Percentiles rank a stretch among this genome's conserved stretches.
phyloP scores from a whole-genome alignment of 1,140 invertebrate genomes.

The Adoxophyes honmai region DNA sequence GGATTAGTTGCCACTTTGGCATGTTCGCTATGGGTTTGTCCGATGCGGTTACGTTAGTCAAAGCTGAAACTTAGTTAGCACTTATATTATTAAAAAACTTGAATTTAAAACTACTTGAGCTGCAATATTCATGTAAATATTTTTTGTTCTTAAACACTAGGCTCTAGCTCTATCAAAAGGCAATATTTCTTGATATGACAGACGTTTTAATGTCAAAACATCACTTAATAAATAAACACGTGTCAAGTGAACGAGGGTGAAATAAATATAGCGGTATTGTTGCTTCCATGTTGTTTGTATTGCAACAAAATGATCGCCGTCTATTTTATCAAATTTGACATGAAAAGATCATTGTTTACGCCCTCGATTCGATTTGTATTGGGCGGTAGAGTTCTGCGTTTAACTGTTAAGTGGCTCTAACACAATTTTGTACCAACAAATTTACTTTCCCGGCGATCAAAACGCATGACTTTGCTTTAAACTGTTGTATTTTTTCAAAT shows the following conservation, averaged over 20 bases:
- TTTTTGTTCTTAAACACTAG: too few relatives aligned
- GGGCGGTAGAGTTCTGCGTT: neutral
- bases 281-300: slow-evolving; percentile 15
- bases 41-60: too few relatives aligned
- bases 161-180: too few relatives aligned
- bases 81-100: too few relatives aligned
- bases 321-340: neutral
- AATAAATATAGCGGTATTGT: slow-evolving; percentile 33
- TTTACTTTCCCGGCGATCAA: neutral
- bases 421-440: neutral
- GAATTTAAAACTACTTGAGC: too few relatives aligned
- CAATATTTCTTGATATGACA: neutral
- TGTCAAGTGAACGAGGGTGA: slow-evolving; percentile 47
- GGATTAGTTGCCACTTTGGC: too few relatives aligned
- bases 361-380: neutral
- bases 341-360: neutral
- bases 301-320: slow-evolving; percentile 1
- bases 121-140: too few relatives aligned
- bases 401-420: neutral
- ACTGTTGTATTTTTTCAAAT: neutral
- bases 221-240: slow-evolving; percentile 46
- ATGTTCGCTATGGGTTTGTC: too few relatives aligned
- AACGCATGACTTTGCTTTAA: neutral
- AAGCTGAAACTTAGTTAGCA: too few relatives aligned
- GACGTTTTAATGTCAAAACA: slow-evolving; percentile 18